Base-by-base conservation (phyloP, 2,888 invertebrate genomes). In the Habroteleia sp. region DNA sequence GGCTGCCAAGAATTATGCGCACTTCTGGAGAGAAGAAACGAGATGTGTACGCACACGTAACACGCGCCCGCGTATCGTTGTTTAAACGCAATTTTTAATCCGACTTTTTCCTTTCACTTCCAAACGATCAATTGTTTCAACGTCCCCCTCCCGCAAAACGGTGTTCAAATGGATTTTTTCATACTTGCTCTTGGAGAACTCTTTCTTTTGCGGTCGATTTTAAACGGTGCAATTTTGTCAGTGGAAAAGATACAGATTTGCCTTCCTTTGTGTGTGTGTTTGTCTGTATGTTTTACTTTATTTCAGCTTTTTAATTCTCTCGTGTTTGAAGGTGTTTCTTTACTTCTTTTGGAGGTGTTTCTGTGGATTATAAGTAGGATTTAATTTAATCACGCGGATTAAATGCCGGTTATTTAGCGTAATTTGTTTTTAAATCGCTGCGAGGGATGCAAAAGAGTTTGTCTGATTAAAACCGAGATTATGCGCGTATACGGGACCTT, bases 21-120 rank as follows among this genome's bases (percentile, higher is more conserved):
- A 20, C 56, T 63, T 63, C 54, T 46, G 52, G 62, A 37, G 44
- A 66, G 48, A 56, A 54, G 69, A 50, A 62, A 63, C 58, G 69
- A 66, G 72, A 52, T 74, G 74, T 52, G 50, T 66, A 41, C 44
- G 52, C 42, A 27, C 20, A 69, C 58, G 58, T 58, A 56, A 58
- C 48, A 58, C 48, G 50, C 68, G 69, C 66, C 39, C 60, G 68
- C 35, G 65, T 46, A 56, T 25, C 41, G 41, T 50, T 50, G 31
- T 63, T 63, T 50, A 37, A 41, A 50, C 48, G 46, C 54, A 44
- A 37, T 56, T 63, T 50, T 35, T 42, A 44, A 66, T 72, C 68
- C 54, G 29, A 37, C 39, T 66, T 11, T 54, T 76, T 77, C 78
- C 79, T 77, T 78, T 80, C 77, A 77, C 76, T 72, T 72, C 56